A percentile compares a stretch with the other conserved stretches of the same genome.
phyloP scores from a whole-genome alignment of 2,888 invertebrate genomes.

The Iphiclides podalirius region DNA sequence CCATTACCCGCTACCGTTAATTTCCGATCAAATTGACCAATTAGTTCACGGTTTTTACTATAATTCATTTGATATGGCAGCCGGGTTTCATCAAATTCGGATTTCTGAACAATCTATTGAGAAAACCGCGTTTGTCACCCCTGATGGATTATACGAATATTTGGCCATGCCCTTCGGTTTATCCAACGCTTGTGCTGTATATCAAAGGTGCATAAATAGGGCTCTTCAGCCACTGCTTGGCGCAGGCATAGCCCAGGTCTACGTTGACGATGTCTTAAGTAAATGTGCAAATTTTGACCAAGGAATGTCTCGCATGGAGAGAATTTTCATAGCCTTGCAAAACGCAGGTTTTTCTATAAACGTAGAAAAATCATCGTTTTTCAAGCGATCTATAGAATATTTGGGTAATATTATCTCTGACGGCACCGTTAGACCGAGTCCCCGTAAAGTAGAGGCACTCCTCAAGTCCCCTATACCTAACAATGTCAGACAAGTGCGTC shows the following conservation, averaged over 20 bases:
- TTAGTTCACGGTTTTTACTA: constrained; percentile 25
- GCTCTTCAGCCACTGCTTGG: too few species aligned
- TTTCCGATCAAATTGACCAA: constrained; percentile 36
- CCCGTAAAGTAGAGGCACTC: constrained; percentile 35
- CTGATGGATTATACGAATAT: constrained; percentile 38
- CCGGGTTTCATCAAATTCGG: constrained; percentile 35
- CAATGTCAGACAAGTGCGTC: constrained; percentile 32
- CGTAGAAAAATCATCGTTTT: constrained; percentile 19
- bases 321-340: constrained; percentile 16
- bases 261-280: too few species aligned
- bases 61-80: constrained; percentile 31
- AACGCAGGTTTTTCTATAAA: constrained; percentile 32
- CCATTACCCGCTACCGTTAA: constrained; percentile 33
- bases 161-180: background rate
- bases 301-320: background rate
- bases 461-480: constrained; percentile 31
- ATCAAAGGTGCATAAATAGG: too few species aligned
- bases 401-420: constrained; percentile 30
- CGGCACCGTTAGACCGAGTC: constrained; percentile 33
- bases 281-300: background rate
- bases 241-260: too few species aligned
- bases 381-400: constrained; percentile 28
- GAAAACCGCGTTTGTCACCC: constrained; percentile 37
- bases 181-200: too few species aligned
- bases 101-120: constrained; percentile 30